These are phyloP conservation scores for Oreochromis aureus DNA, from an alignment of 2,113 vertebrate genomes.

Conservation along the genomic window DNA sequence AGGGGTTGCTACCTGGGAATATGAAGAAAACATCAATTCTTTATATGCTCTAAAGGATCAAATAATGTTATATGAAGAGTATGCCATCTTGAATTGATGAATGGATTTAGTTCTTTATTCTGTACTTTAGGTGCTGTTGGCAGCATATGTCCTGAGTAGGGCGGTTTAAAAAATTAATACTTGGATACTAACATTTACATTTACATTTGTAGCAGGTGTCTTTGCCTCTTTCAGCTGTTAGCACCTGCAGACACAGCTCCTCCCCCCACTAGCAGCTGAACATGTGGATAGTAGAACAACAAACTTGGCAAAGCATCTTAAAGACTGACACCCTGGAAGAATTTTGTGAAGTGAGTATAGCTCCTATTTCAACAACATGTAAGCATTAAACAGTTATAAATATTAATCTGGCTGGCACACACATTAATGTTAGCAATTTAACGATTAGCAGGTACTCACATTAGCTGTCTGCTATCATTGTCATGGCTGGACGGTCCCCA, in stretches of 20 bases:
- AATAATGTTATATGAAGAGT: not conserved
- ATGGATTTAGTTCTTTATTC: not conserved
- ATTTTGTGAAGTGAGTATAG: not conserved
- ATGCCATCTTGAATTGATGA: not conserved
- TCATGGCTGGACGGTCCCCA: not conserved
- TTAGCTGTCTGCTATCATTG: not conserved
- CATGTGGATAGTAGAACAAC: not conserved
- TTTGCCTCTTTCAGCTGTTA: not conserved
- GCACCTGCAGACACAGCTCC: not conserved
- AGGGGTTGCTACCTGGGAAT: not conserved
- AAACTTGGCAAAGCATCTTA: not conserved
- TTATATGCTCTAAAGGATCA: not conserved
- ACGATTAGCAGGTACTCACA: not conserved
- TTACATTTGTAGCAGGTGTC: not conserved
- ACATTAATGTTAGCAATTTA: not conserved
- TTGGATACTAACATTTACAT: not conserved
- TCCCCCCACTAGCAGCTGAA: not conserved
- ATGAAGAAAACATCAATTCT: not conserved
- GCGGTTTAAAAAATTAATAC: not conserved
- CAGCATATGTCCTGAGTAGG: not conserved
- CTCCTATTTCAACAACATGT: not conserved
- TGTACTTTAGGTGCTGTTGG: not conserved
- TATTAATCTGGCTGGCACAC: not conserved
- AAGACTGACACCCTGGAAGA: not conserved
- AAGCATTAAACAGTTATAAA: not conserved